Evolutionary conservation across 2,113 vertebrate species (phyloP), one percentile per base, ranked within the genome.

Genomic region (Plecturocebus donacophilus): DNA sequence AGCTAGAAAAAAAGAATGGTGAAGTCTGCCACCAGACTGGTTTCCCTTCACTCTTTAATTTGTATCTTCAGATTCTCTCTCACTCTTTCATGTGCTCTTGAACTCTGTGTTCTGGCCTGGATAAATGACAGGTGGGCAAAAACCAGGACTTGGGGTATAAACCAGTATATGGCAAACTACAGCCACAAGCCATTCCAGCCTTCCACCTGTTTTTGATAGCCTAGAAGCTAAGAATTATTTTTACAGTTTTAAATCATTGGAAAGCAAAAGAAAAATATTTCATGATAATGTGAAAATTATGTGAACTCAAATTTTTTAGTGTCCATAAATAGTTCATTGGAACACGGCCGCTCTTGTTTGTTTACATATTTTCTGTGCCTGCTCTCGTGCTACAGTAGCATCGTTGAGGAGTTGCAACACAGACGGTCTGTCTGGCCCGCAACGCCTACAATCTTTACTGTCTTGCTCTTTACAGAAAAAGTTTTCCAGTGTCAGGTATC

Each of bases 261-360:
- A 77, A 94, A 47, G 83, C 42, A 86, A 96, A 77, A 90, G 64
- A 89, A 61, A 84, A 38, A 2, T 61, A 49, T 87, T 82, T 94
- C 4, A 32, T 76, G 73, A 42, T 66, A 32, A 56, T 30, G 10
- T 52, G 58, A 71, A 79, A 80, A 87, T 66, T 42, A 42, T 25
- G 8, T 80, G 76, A 88, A 77, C 56, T 70, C 21, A 61, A 0
- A 71, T 76, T 58, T 76, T 58, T 83, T 42, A 32, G 5, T 64
- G 2, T 58, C 35, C 47, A 49, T 87, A 77, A 70, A 12, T n/a
- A 35, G 35, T 47, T 71, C 40, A 27, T 83, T 82, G 9, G 64
- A 71, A 49, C 32, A 35, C 75, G 56, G 8, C 52, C 25, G 9
- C 3, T 7, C 38, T 70, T 38, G 3, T 42, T n/a, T 91, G 19